Conservation (phyloP, 2,888 invertebrate species). For the Diadegma fenestrale region DNA sequence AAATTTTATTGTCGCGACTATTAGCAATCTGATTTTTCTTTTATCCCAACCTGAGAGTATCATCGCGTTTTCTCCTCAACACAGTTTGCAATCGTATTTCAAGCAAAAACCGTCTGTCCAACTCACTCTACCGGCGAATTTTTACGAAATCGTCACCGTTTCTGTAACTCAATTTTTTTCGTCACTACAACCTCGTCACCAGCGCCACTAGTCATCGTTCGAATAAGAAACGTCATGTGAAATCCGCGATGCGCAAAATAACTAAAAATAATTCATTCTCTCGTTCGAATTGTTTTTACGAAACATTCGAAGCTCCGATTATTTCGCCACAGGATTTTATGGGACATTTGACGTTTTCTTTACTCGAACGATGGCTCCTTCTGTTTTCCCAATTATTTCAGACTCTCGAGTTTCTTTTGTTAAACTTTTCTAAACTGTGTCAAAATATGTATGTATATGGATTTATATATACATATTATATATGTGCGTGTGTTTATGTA, state of each 20-base stretch:
- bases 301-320: neutral
- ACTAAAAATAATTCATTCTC: neutral
- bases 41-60: conserved; percentile 2
- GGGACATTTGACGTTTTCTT: neutral
- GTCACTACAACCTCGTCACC: neutral
- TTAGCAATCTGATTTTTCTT: neutral
- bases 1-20: conserved; percentile 10
- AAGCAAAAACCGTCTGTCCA: neutral
- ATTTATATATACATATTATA: neutral
- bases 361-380: conserved; percentile 11
- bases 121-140: conserved; percentile 17
- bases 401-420: neutral
- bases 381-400: neutral
- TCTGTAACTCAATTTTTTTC: neutral
- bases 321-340: neutral
- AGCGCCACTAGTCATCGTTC: conserved; percentile 1
- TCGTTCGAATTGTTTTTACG: neutral
- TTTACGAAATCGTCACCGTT: too few relatives aligned
- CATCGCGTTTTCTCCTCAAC: neutral
- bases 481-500: neutral
- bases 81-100: neutral
- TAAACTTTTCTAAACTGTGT: neutral
- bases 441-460: neutral
- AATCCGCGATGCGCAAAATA: neutral
- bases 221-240: neutral